phyloP scores from a whole-genome alignment of 1,140 invertebrate species.

The Plectrocnemia conspersa region DNA sequence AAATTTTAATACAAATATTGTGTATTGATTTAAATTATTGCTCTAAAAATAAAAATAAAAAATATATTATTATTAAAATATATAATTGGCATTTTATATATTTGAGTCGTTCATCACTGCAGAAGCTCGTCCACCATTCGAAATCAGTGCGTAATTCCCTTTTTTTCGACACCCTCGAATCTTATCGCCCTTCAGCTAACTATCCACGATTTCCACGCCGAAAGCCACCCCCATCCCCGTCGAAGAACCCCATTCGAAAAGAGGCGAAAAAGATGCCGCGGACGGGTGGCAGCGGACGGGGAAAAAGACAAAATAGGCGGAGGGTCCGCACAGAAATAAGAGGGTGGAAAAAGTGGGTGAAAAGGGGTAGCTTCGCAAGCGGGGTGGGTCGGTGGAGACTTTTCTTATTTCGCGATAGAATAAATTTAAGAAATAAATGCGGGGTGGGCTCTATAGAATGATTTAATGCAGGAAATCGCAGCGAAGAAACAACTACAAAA shows the following conservation, averaged over 20 bases:
- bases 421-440: constrained; percentile 33
- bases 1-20: too few relatives aligned
- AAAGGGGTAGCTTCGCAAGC: background rate
- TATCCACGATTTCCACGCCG: background rate
- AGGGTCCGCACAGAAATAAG: background rate
- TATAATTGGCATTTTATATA: too few relatives aligned
- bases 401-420: constrained; percentile 34
- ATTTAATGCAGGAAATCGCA: constrained; percentile 32
- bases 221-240: background rate
- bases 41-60: too few relatives aligned
- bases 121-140: too few relatives aligned
- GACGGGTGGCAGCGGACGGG: background rate
- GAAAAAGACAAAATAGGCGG: constrained; percentile 26
- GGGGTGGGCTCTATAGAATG: constrained; percentile 22
- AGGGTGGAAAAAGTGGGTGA: constrained; percentile 4
- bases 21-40: too few relatives aligned
- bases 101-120: too few relatives aligned
- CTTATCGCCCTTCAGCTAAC: constrained; percentile 10
- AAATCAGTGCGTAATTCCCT: too few relatives aligned
- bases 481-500: constrained; percentile 24
- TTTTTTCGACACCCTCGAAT: constrained; percentile 11
- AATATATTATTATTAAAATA: too few relatives aligned
- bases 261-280: constrained; percentile 18
- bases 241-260: constrained; percentile 7
- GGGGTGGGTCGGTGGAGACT: constrained; percentile 14